phyloP scores from a whole-genome alignment of 1,140 invertebrate species.

The Aphidius gifuensis region DNA sequence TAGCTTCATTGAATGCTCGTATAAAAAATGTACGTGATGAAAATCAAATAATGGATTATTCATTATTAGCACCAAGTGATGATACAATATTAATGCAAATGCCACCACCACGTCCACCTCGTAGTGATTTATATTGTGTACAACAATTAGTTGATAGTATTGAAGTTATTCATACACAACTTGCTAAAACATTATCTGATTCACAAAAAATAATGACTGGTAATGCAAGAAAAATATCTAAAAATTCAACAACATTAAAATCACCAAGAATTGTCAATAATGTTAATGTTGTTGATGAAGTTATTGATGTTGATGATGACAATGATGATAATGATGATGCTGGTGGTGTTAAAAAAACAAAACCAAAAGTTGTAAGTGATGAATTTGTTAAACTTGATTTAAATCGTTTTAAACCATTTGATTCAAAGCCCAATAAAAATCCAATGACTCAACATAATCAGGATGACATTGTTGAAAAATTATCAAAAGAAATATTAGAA shows the following conservation, averaged over 20 bases:
- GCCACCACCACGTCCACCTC: slow-evolving; percentile 21
- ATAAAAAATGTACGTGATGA: slow-evolving; percentile 44
- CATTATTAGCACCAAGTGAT: slow-evolving; percentile 29
- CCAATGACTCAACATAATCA: slow-evolving; percentile 18
- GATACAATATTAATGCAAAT: slow-evolving; percentile 38
- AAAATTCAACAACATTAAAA: background rate
- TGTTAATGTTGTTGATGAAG: background rate
- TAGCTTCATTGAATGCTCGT: slow-evolving; percentile 42
- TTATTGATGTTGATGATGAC: background rate
- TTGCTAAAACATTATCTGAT: slow-evolving; percentile 40
- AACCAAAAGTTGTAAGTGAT: slow-evolving; percentile 40
- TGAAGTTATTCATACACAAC: slow-evolving; percentile 39
- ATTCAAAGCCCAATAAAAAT: slow-evolving; percentile 7
- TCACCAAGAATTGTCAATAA: background rate
- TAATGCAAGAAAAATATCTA: background rate
- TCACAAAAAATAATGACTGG: slow-evolving; percentile 38
- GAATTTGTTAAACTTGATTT: slow-evolving; percentile 38
- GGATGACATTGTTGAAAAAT: slow-evolving; percentile 38
- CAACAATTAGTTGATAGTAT: slow-evolving; percentile 41
- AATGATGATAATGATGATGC: background rate
- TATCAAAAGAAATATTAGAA: slow-evolving; percentile 46
- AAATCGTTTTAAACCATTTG: slow-evolving; percentile 26
- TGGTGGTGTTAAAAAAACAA: slow-evolving; percentile 11
- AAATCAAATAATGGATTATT: slow-evolving; percentile 34
- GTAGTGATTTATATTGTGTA: slow-evolving; percentile 31